A percentile compares a stretch with the other conserved stretches of the same genome.
These are phyloP conservation scores for Valencia hispanica DNA, from an alignment of 2,797 vertebrate species.

Conservation along the genomic window DNA sequence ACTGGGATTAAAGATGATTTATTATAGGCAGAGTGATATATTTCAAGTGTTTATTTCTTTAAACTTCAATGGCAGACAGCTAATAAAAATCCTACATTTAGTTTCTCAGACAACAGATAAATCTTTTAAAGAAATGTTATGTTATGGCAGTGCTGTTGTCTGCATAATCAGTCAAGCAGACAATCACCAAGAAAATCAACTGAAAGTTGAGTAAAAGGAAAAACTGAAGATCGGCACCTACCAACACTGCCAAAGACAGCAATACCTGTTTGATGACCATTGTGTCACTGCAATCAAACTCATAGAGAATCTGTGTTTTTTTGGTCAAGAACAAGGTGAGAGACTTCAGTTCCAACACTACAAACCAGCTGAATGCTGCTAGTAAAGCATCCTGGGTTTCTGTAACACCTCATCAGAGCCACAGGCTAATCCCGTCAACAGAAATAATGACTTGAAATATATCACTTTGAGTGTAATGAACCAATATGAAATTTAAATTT, in stretches of 20 bases:
- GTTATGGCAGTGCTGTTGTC: not conserved
- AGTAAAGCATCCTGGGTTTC: not conserved
- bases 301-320: not conserved
- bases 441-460: slow-evolving; percentile 1
- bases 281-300: too few species aligned
- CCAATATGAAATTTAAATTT: not conserved
- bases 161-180: not conserved
- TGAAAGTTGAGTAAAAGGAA: not conserved
- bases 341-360: too few species aligned
- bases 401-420: not conserved
- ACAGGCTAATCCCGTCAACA: not conserved
- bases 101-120: not conserved
- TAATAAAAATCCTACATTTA: not conserved
- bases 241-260: not conserved
- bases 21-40: not conserved
- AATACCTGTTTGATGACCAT: not conserved
- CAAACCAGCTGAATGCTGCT: not conserved
- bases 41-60: not conserved
- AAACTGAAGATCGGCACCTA: not conserved
- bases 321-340: not conserved
- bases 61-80: not conserved
- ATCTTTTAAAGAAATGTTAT: not conserved
- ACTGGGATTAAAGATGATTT: not conserved
- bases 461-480: not conserved
- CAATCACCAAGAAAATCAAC: not conserved